Evolutionary conservation across 1,140 invertebrate species (phyloP).

Genomic region (Neuroterus valhalla): DNA sequence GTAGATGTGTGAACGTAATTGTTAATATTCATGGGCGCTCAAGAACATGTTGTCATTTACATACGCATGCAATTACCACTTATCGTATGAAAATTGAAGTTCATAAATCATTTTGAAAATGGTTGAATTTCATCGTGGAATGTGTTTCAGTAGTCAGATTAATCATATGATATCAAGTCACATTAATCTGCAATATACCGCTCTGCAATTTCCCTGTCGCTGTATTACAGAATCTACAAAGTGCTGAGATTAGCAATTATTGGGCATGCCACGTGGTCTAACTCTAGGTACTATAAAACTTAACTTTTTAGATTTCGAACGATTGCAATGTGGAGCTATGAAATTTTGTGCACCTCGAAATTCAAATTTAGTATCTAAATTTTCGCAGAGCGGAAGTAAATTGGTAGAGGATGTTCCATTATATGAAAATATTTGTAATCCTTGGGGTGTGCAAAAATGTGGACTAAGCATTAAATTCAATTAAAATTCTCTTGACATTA

Average conservation of each 20-base stretch:
- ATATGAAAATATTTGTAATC: background rate
- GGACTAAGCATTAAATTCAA: slow-evolving; percentile 16
- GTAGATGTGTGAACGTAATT: too few species aligned
- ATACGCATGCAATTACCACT: background rate
- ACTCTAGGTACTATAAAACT: too few species aligned
- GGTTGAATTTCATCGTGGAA: background rate
- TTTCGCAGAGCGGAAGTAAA: too few species aligned
- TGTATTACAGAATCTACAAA: background rate
- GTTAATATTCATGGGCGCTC: too few species aligned
- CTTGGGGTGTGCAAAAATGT: slow-evolving; percentile 11
- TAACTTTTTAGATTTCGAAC: too few species aligned
- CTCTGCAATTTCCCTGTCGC: slow-evolving; percentile 6
- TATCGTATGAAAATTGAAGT: background rate
- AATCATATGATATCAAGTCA: slow-evolving; percentile 1
- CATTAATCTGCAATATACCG: slow-evolving; percentile 8
- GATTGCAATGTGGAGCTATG: too few species aligned
- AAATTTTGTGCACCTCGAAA: too few species aligned
- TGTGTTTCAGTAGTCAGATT: slow-evolving; percentile 20
- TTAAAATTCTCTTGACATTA: slow-evolving; percentile 28
- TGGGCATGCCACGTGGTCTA: too few species aligned
- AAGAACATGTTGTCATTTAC: background rate
- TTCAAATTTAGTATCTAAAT: too few species aligned
- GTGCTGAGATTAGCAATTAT: slow-evolving; percentile 8
- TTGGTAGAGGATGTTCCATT: background rate
- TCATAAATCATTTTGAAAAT: slow-evolving; percentile 3